Percentiles rank a stretch among this genome's conserved stretches.
Conservation (phyloP, 2,797 vertebrate genomes). For the Gouania willdenowi region DNA sequence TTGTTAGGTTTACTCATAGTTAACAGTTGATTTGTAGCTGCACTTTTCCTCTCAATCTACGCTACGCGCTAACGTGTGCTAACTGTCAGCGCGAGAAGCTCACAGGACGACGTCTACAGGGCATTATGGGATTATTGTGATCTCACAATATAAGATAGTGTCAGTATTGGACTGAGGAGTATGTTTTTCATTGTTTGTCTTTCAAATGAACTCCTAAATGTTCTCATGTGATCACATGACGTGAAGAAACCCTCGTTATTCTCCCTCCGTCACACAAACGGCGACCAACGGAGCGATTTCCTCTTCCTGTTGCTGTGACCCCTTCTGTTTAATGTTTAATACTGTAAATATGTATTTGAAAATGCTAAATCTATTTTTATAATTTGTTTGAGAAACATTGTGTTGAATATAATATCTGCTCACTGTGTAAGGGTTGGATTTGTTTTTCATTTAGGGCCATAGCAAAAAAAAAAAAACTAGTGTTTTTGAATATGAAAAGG, state of each 20-base stretch:
- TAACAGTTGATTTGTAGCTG: constrained; percentile 27
- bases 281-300: background rate
- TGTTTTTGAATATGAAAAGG: constrained; percentile 65
- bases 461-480: constrained; percentile 48
- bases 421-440: constrained; percentile 75
- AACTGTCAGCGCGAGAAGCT: no score
- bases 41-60: constrained; percentile 31
- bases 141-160: constrained; percentile 15
- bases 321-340: constrained; percentile 77
- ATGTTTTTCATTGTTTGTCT: background rate
- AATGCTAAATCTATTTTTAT: constrained; percentile 91
- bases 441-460: constrained; percentile 70
- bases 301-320: constrained; percentile 50
- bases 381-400: constrained; percentile 79
- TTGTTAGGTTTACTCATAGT: no score
- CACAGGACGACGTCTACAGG: no score
- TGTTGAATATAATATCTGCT: constrained; percentile 79
- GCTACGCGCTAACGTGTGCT: no score
- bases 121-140: constrained; percentile 13
- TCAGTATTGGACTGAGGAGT: constrained; percentile 26
- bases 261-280: no score
- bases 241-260: constrained; percentile 6
- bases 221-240: constrained; percentile 15
- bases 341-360: constrained; percentile 88
- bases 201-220: constrained; percentile 18